phyloP scores from a whole-genome alignment of 2,113 vertebrate genomes.

The Eulemur macaco region DNA sequence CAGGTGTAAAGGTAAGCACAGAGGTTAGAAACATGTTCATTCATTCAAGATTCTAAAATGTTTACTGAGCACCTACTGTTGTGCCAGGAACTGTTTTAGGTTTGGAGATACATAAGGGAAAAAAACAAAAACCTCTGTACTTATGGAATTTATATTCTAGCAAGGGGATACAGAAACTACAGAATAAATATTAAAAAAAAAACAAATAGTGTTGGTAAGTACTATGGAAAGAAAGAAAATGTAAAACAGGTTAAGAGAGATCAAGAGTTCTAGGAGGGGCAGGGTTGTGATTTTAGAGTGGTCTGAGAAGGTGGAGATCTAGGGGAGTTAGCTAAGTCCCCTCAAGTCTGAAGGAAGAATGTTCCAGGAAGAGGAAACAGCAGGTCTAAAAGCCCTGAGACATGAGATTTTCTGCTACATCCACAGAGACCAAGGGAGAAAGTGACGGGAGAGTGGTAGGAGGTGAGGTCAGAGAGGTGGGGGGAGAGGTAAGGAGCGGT shows the following conservation, averaged over 20 bases:
- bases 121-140: not conserved
- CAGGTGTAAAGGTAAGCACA: constrained; percentile 92
- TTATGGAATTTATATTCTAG: not conserved
- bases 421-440: not conserved
- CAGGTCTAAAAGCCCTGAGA: not conserved
- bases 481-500: not conserved
- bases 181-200: not conserved
- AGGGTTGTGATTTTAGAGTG: not conserved
- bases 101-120: not conserved
- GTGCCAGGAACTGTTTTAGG: not conserved
- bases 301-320: not conserved
- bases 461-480: not conserved
- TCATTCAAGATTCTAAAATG: not conserved
- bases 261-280: rapidly evolving
- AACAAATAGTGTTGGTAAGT: not conserved
- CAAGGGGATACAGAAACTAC: not conserved
- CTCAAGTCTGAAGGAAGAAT: not conserved
- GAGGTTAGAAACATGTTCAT: not conserved
- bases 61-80: not conserved
- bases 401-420: not conserved
- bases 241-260: not conserved
- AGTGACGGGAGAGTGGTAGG: too few species aligned
- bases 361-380: not conserved
- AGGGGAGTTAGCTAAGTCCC: not conserved
- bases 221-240: not conserved